Conservation (phyloP, 2,888 invertebrate species). For the Oegoconia quadripuncta region DNA sequence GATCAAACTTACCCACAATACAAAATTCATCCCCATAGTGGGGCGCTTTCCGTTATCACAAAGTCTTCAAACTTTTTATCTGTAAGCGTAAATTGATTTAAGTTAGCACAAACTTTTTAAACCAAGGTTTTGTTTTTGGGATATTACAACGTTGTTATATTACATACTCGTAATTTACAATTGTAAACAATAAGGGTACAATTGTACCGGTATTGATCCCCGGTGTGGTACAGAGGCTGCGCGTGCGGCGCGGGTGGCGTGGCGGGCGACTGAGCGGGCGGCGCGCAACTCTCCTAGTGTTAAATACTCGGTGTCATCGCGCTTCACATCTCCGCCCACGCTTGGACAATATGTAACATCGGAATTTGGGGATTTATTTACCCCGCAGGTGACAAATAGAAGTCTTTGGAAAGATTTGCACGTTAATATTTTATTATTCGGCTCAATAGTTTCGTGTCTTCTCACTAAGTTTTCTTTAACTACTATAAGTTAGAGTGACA, state of each 20-base stretch:
- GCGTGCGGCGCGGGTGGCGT: conserved; percentile 26
- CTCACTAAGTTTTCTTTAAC: not conserved
- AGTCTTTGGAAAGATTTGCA: no score
- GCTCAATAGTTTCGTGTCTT: not conserved
- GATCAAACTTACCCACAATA: conserved; percentile 58
- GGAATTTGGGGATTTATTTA: conserved; percentile 34
- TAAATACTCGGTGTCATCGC: conserved; percentile 69
- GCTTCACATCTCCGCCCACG: conserved; percentile 55
- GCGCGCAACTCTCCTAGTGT: conserved; percentile 61
- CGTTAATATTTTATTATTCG: no score
- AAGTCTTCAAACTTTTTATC: conserved; percentile 31
- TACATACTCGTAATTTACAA: no score
- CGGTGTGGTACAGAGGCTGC: conserved; percentile 5
- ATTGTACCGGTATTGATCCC: not conserved
- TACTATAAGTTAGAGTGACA: no score
- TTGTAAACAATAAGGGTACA: conserved; percentile 4
- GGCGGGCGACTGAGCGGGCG: conserved; percentile 61
- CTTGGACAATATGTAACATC: conserved; percentile 36
- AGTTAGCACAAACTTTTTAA: no score
- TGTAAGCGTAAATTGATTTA: conserved; percentile 26
- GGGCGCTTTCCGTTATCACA: conserved; percentile 38
- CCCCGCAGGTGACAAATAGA: not conserved
- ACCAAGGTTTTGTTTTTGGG: no score
- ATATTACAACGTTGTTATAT: no score
- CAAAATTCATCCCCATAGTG: conserved; percentile 59